Evolutionary conservation across 2,113 vertebrate genomes (phyloP).

Genomic region (Mormyrus lacerda): DNA sequence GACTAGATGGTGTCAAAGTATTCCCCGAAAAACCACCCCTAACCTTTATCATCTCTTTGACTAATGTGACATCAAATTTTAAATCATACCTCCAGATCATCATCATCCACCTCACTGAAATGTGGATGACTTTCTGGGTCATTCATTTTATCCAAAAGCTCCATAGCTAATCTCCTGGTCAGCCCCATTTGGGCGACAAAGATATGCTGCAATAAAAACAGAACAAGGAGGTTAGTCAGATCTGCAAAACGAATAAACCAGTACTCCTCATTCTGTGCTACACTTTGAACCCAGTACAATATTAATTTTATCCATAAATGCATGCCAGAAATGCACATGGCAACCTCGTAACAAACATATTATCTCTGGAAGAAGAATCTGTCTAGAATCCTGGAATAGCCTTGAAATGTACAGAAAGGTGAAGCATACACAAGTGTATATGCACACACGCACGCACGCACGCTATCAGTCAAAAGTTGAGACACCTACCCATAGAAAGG

Average conservation of each 20-base stretch:
- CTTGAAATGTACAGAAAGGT: neutral
- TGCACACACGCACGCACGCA: neutral
- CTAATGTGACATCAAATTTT: neutral
- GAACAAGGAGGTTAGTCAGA: neutral
- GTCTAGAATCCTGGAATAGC: neutral
- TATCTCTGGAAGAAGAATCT: neutral
- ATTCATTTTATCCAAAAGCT: conserved; percentile 88
- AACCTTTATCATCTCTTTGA: neutral
- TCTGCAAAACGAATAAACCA: neutral
- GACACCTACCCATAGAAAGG: neutral
- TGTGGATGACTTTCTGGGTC: conserved; percentile 88
- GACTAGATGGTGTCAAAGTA: neutral
- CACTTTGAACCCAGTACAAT: neutral
- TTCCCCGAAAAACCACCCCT: neutral
- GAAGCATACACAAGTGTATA: neutral
- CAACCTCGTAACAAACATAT: neutral
- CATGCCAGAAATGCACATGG: neutral
- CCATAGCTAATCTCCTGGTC: conserved; percentile 77
- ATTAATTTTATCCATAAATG: neutral
- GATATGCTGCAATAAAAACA: conserved; percentile 62
- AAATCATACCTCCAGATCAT: conserved; percentile 81
- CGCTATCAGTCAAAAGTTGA: neutral
- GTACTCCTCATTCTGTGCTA: neutral
- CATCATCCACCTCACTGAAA: conserved; percentile 78
- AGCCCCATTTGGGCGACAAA: conserved; percentile 80